Base-by-base conservation (phyloP, 1,140 invertebrate species). In the Glossosoma conforme region DNA sequence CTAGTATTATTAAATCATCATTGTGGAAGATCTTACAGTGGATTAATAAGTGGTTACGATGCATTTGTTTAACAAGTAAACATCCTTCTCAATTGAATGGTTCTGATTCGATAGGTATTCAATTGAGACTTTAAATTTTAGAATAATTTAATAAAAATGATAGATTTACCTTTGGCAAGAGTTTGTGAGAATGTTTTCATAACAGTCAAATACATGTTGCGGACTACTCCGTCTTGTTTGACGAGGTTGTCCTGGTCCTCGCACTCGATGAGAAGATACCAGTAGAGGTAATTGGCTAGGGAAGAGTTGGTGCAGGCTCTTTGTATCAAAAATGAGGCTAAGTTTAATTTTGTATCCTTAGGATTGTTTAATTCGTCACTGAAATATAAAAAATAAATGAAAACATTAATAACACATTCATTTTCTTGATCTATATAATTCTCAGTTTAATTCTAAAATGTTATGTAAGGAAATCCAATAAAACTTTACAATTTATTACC, bases 241-340 rank as follows among this genome's bases (percentile, higher is more conserved):
- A 70, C 68, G 40, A 79, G 75, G 3, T 81, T 75, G 35, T 79
- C 79, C 51, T 79, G 77, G 65, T 93, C 88, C 68, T 95, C 93
- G 67, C 92, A 93, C 72, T 98, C 94, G 30, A 95, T 90, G 17
- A 86, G 78, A 33, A 98, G 71, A 75, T 96, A 97, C 96, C 96
- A 99, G 69, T 93, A 98, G 58, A 99, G 86, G 72, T 97, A 98
- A 75, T 97, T 98, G 32, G 93, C 93, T 37, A 98, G 68, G 15
- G 82, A 86, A 20, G 84, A 82, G 76, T 98, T 96, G 61, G 84
- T 80, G 68, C 90, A 92, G 5, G 94, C 92, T 44, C 93, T 77
- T 37, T 84, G 79, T 44, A 98, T 93, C 1, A 98, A 78, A 75
- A 98, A 98, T 17, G 87, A 86, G 4, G 92, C 87, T 43, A 99